Evolutionary conservation across 2,113 vertebrate genomes (phyloP).

Genomic region (Paralichthys olivaceus): DNA sequence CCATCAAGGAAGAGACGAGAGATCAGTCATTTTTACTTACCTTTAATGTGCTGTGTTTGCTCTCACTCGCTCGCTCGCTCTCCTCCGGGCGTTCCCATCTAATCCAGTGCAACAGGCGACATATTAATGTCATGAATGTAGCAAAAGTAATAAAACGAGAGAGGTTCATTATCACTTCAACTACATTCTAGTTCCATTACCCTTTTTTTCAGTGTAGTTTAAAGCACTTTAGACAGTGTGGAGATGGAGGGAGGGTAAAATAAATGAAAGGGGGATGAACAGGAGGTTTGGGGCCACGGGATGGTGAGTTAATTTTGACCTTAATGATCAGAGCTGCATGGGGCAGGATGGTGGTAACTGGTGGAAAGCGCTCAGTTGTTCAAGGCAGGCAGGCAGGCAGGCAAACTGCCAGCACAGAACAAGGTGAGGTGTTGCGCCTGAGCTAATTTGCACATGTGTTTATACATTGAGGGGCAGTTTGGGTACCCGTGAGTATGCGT

Average conservation of each 20-base stretch:
- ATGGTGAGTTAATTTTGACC: constrained; percentile 49
- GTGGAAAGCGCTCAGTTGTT: constrained; percentile 33
- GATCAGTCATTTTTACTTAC: constrained; percentile 52
- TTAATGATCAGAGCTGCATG: constrained; percentile 39
- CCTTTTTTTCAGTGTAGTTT: constrained; percentile 21
- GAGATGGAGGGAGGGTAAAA: constrained; percentile 17
- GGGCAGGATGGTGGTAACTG: constrained; percentile 14
- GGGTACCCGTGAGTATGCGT: constrained; percentile 10
- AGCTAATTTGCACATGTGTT: constrained; percentile 16
- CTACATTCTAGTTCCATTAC: constrained; percentile 14
- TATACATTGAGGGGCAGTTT: constrained; percentile 19
- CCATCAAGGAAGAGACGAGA: constrained; percentile 44
- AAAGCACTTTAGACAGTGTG: constrained; percentile 14
- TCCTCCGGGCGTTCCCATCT: constrained; percentile 9
- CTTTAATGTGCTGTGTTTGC: constrained; percentile 53
- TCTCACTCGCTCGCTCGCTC: background rate
- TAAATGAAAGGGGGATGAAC: constrained; percentile 53
- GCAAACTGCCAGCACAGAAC: constrained; percentile 31
- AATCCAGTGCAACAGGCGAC: constrained; percentile 36
- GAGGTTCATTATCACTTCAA: constrained; percentile 42
- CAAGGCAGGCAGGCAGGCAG: constrained; percentile 5
- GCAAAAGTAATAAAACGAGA: constrained; percentile 21
- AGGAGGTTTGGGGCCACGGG: constrained; percentile 28
- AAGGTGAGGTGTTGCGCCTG: background rate
- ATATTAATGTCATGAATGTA: constrained; percentile 32